Evolutionary conservation across 2,113 vertebrate species (phyloP).

Genomic region (Psophia crepitans): DNA sequence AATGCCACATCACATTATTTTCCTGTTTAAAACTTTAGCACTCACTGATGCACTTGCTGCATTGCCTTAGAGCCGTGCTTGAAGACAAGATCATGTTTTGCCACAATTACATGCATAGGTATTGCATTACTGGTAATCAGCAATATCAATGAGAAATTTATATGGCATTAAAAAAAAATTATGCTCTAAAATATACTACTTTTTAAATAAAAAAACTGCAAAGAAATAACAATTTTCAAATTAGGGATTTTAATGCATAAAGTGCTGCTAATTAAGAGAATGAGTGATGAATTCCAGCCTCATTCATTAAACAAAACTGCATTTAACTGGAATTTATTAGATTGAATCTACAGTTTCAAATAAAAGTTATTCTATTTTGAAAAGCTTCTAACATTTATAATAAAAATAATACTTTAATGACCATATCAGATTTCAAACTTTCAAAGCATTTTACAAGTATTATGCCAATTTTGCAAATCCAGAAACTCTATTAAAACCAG

Average conservation of each 20-base stretch:
- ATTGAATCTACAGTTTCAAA: slow-evolving; percentile 11
- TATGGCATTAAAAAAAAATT: background rate
- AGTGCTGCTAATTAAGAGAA: slow-evolving; percentile 60
- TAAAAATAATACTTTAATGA: background rate
- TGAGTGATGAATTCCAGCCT: slow-evolving; percentile 46
- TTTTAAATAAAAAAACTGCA: too few relatives aligned
- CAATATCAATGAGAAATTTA: background rate
- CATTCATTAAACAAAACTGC: slow-evolving; percentile 51
- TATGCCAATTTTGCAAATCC: background rate
- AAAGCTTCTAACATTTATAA: background rate
- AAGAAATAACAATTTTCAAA: slow-evolving; percentile 42
- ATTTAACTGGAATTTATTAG: slow-evolving; percentile 50
- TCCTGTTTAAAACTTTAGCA: background rate
- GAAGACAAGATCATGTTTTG: background rate
- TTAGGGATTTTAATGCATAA: slow-evolving; percentile 32
- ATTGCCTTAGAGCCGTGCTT: background rate
- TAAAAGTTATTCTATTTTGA: slow-evolving; percentile 8
- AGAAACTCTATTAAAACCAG: background rate
- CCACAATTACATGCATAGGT: background rate
- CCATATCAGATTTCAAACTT: background rate
- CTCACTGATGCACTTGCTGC: background rate
- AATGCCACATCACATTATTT: background rate
- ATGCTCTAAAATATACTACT: background rate
- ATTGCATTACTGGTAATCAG: background rate
- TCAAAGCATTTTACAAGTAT: background rate